Conservation (phyloP, 2,888 invertebrate genomes). For the Amphipoea lucens region DNA sequence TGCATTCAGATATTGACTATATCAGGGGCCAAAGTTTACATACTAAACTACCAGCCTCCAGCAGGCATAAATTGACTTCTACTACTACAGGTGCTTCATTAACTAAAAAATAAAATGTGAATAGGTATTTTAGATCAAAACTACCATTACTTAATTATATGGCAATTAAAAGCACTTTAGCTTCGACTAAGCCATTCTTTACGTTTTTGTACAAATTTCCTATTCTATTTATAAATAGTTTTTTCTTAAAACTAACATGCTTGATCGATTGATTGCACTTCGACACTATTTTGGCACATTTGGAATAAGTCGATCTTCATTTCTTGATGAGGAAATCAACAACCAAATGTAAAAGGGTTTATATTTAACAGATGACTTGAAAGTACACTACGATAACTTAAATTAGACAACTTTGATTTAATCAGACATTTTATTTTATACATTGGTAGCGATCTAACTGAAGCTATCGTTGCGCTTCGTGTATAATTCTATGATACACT, state of each 20-base stretch:
- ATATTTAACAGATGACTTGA: conserved; percentile 59
- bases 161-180: conserved; percentile 78
- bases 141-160: conserved; percentile 73
- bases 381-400: conserved; percentile 50
- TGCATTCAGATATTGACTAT: conserved; percentile 10
- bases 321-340: conserved; percentile 21
- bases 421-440: conserved; percentile 43
- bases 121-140: conserved; percentile 35
- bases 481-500: conserved; percentile 57
- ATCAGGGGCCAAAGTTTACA: background rate
- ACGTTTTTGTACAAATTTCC: conserved; percentile 75
- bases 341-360: conserved; percentile 49
- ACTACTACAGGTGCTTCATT: conserved; percentile 45
- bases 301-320: conserved; percentile 25
- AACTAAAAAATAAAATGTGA: conserved; percentile 35
- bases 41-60: conserved; percentile 51
- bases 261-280: conserved; percentile 57
- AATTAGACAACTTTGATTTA: conserved; percentile 35
- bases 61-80: conserved; percentile 40
- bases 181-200: conserved; percentile 66
- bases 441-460: conserved; percentile 38
- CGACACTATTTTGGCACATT: conserved; percentile 54
- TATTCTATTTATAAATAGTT: conserved; percentile 76
- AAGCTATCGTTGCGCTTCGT: conserved; percentile 44
- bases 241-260: conserved; percentile 60